Conservation (phyloP, 2,113 vertebrate species). For the Pleuronectes platessa region DNA sequence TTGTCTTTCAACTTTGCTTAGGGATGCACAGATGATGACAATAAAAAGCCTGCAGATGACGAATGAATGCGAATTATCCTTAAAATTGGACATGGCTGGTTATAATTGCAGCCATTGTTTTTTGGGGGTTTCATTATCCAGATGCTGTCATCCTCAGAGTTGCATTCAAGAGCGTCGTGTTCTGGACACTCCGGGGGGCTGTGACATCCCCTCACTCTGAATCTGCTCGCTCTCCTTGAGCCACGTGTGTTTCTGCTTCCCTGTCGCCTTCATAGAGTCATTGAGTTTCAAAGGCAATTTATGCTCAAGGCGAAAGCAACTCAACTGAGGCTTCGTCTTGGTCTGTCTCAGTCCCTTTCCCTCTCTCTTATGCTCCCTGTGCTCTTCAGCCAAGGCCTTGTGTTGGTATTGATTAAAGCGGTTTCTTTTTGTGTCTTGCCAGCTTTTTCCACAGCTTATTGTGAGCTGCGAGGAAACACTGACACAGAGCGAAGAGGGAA, state of each 20-base stretch:
- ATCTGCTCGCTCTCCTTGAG: conserved; percentile 37
- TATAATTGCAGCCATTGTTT: conserved; percentile 52
- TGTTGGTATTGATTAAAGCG: conserved; percentile 78
- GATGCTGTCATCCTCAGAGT: conserved; percentile 25
- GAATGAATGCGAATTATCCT: conserved; percentile 30
- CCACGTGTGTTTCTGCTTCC: conserved; percentile 36
- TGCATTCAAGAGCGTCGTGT: neutral
- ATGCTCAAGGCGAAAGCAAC: conserved; percentile 63
- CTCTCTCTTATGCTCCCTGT: conserved; percentile 30
- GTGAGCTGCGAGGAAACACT: conserved; percentile 62
- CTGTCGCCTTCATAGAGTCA: conserved; percentile 35
- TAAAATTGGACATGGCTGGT: conserved; percentile 38
- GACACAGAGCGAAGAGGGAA: conserved; percentile 27
- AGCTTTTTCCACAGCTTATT: conserved; percentile 66
- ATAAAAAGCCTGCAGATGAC: conserved; percentile 42
- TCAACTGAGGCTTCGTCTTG: conserved; percentile 38
- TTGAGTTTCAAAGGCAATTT: conserved; percentile 58
- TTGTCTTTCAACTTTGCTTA: conserved; percentile 26
- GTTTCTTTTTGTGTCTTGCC: conserved; percentile 72
- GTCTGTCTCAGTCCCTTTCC: conserved; percentile 27
- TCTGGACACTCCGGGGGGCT: conserved; percentile 10
- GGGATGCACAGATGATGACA: conserved; percentile 41
- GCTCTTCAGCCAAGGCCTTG: conserved; percentile 65
- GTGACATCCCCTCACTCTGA: conserved; percentile 30
- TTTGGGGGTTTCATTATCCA: conserved; percentile 39